A percentile compares a stretch with the other conserved stretches of the same genome.
phyloP scores from a whole-genome alignment of 2,797 vertebrate genomes.

The Falco cherrug region DNA sequence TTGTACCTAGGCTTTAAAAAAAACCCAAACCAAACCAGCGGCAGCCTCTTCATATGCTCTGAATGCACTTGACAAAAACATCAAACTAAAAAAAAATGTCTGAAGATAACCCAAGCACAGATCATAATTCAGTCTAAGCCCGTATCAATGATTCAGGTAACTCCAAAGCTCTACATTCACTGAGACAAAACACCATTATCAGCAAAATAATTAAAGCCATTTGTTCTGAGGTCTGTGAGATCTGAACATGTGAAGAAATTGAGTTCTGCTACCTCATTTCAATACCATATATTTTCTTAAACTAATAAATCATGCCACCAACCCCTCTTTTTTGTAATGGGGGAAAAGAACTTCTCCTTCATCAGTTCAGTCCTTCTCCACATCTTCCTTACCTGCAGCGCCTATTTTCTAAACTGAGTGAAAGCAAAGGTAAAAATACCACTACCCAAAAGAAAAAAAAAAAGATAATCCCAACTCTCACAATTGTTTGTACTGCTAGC shows the following conservation, averaged over 20 bases:
- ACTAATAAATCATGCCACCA: background rate
- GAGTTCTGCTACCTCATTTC: background rate
- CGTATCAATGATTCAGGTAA: background rate
- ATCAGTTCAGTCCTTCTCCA: background rate
- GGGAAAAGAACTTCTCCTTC: background rate
- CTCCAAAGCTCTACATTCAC: background rate
- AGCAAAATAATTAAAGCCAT: slow-evolving; percentile 3
- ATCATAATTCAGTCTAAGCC: background rate
- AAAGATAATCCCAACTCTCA: background rate
- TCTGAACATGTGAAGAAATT: background rate
- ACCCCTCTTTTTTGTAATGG: background rate
- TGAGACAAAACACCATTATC: background rate
- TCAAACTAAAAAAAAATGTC: background rate
- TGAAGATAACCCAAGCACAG: background rate
- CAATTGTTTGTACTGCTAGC: background rate
- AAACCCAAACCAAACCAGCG: background rate
- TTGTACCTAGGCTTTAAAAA: background rate
- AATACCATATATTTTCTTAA: background rate
- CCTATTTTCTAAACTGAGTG: background rate
- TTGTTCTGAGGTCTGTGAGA: background rate
- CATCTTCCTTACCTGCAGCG: background rate
- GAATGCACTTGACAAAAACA: background rate
- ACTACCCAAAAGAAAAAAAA: background rate
- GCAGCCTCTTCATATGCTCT: background rate
- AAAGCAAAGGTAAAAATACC: background rate